Evolutionary conservation across 1,140 invertebrate species (phyloP).

Genomic region (Tetragonula clypearis): DNA sequence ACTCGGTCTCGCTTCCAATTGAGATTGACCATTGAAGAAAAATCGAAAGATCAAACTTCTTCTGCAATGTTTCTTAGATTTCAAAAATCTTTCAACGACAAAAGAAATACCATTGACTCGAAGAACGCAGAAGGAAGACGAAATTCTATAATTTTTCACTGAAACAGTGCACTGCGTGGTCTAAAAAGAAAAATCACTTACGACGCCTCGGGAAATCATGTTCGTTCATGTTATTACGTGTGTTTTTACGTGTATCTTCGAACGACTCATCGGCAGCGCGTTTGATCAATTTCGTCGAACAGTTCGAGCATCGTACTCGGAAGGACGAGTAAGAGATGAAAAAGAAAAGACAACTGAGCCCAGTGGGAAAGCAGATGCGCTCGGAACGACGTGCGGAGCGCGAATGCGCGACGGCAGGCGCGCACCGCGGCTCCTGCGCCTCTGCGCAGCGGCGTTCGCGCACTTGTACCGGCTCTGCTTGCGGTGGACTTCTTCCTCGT

Average conservation of each 20-base stretch:
- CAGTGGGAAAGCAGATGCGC: slow-evolving; percentile 26
- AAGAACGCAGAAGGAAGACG: neutral
- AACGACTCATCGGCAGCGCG: neutral
- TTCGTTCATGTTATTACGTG: neutral
- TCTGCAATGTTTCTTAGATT: neutral
- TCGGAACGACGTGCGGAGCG: slow-evolving; percentile 66
- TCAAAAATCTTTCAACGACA: neutral
- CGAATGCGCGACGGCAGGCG: slow-evolving; percentile 62
- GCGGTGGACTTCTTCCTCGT: slow-evolving; percentile 41
- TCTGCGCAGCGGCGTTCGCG: slow-evolving; percentile 55
- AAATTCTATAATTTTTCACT: neutral
- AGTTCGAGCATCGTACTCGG: neutral
- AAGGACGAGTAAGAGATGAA: neutral
- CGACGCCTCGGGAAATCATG: neutral
- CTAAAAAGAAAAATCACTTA: neutral
- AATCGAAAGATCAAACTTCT: neutral
- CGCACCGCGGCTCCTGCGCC: slow-evolving; percentile 30
- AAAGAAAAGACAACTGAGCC: neutral
- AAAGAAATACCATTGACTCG: neutral
- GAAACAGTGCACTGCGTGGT: neutral
- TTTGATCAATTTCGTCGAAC: neutral
- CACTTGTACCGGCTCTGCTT: slow-evolving; percentile 48
- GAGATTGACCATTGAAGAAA: neutral
- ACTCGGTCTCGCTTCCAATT: neutral
- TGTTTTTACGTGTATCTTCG: neutral